These are phyloP conservation scores for Neogale vison DNA, from an alignment of 2,113 vertebrate species.

Conservation along the genomic window DNA sequence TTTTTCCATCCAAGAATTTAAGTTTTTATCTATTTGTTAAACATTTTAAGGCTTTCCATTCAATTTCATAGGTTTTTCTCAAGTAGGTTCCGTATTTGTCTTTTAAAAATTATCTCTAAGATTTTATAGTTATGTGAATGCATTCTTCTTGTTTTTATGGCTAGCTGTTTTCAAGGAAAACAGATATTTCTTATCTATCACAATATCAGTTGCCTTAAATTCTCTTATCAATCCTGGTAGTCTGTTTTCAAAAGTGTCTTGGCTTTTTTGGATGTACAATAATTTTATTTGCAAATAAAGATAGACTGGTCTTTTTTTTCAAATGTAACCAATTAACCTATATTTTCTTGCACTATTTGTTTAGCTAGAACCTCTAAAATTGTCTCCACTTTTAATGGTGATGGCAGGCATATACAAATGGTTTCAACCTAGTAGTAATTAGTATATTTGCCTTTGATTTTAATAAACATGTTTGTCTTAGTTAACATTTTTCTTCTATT, in stretches of 20 bases:
- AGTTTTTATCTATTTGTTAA: conserved; percentile 10
- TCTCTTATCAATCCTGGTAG: background rate
- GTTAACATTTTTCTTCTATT: background rate
- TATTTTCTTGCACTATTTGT: conserved; percentile 4
- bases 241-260: conserved; percentile 11
- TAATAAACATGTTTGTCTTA: background rate
- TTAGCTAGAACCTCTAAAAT: background rate
- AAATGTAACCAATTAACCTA: background rate
- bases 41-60: conserved; percentile 13
- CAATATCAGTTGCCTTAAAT: conserved; percentile 8
- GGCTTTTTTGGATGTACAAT: background rate
- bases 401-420: background rate
- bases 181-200: background rate
- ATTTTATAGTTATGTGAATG: background rate
- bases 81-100: background rate
- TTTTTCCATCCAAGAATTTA: background rate
- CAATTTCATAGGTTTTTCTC: background rate
- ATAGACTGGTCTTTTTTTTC: background rate
- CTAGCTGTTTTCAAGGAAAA: background rate
- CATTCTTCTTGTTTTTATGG: background rate
- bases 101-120: background rate
- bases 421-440: background rate
- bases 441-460: background rate
- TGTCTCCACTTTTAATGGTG: background rate
- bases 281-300: conserved; percentile 28